Evolutionary conservation across 2,888 invertebrate species (phyloP), one percentile per base, ranked within the genome.

Genomic region (Tetropium fuscum): DNA sequence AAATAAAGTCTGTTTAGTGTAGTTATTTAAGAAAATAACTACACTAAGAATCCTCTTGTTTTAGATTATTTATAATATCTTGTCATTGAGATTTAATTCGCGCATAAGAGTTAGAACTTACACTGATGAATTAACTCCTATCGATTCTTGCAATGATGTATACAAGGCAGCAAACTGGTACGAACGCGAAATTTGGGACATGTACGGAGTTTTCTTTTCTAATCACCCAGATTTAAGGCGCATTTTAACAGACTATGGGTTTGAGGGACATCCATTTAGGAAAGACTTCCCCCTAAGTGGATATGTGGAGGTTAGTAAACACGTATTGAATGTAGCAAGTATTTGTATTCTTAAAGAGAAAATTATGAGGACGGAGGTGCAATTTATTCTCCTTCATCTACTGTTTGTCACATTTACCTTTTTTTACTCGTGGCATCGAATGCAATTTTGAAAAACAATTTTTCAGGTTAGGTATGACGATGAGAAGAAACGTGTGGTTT

Each of bases 221-320:
- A 95, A 97, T 81, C 98, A 99, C 82, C 98, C 99, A 0, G 99
- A 99, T 84, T 85, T 99, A 63, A 88, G 99, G 55, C 87, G 99
- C 69, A 97, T 99, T 76, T 85, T 99, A 40, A 99, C 99, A 20
- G 99, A 99, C 83, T 99, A 99, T 82, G 99, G 99, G 1, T 99
- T 99, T 82, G 97, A 99, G 82, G 99, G 99, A 1, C 98, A 99
- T 86, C 99, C 99, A 3, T 89, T 97, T 81, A 88, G 99, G 65
- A 97, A 95, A 81, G 99, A 99, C 83, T 99, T 99, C 80, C 99
- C 99, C 11, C 86, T 99, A 5, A 91, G 92, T 74, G 99, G 99
- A 30, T 99, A 97, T 84, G 93, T 95, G 49, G 99, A 99, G 86
- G 95, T 80, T 72, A 47, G 53, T 11, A 27, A 16, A 16, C n/a